Evolutionary conservation across 2,888 invertebrate genomes (phyloP).

Genomic region (Mythimna ferrago): DNA sequence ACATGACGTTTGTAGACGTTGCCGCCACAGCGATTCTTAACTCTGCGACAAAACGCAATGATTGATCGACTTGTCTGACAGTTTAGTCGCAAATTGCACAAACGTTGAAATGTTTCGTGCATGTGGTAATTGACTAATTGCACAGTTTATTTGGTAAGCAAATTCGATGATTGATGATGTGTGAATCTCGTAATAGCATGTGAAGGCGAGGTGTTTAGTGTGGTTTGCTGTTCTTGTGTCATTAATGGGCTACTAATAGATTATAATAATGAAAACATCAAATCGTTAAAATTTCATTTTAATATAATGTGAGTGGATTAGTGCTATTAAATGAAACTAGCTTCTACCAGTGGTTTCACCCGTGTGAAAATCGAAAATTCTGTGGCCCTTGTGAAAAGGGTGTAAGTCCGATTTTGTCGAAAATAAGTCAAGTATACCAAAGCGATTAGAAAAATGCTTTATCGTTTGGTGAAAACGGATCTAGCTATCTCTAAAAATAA

Average conservation of each 20-base stretch:
- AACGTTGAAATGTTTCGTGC: slow-evolving; percentile 41
- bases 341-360: neutral
- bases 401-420: no score
- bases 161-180: slow-evolving; percentile 52
- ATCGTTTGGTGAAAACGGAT: no score
- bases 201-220: slow-evolving; percentile 37
- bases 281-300: neutral
- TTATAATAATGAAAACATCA: neutral
- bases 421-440: no score
- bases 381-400: no score
- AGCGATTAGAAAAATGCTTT: no score
- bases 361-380: neutral
- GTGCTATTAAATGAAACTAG: neutral
- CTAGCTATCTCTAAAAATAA: no score
- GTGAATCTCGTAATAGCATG: slow-evolving; percentile 30
- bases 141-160: slow-evolving; percentile 48
- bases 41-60: slow-evolving; percentile 46
- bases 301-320: neutral
- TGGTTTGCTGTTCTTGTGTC: slow-evolving; percentile 22
- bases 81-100: slow-evolving; percentile 47
- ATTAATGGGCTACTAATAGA: slow-evolving; percentile 9
- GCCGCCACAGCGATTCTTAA: neutral
- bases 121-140: slow-evolving; percentile 53
- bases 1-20: neutral
- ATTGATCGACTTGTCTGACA: slow-evolving; percentile 52